Percentiles rank a stretch among this genome's conserved stretches.
phyloP scores from a whole-genome alignment of 2,888 invertebrate species.

The Caenorhabditis doughertyi region DNA sequence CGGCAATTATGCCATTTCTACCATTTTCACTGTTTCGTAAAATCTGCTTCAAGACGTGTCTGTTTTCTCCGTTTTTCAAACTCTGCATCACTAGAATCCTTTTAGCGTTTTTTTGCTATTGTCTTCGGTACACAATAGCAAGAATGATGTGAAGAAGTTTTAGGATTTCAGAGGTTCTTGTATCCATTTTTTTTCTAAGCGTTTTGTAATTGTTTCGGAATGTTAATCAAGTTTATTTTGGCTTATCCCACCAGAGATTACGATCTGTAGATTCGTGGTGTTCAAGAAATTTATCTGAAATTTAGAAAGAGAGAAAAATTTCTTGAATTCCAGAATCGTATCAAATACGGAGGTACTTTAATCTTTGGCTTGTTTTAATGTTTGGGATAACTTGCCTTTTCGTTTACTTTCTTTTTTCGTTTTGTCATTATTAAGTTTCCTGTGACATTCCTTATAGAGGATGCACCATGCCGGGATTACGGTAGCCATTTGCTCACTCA shows the following conservation, averaged over 20 bases:
- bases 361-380: constrained; percentile 60
- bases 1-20: background rate
- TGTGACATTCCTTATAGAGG: constrained; percentile 33
- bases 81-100: background rate
- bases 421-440: constrained; percentile 26
- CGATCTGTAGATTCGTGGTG: constrained; percentile 50
- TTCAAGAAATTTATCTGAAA: background rate
- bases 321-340: constrained; percentile 7
- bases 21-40: background rate
- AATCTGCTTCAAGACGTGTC: constrained; percentile 34
- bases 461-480: constrained; percentile 35
- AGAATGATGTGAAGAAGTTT: background rate
- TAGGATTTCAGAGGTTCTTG: too few species aligned
- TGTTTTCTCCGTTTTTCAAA: constrained; percentile 2
- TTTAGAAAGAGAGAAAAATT: background rate
- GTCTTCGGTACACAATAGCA: background rate
- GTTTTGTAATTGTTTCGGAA: constrained; percentile 45
- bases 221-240: constrained; percentile 45
- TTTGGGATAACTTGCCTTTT: constrained; percentile 46
- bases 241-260: constrained; percentile 63
- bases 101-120: background rate
- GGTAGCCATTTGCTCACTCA: constrained; percentile 33
- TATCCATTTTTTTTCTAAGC: constrained; percentile 29
- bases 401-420: constrained; percentile 14
- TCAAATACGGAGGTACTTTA: constrained; percentile 63